Evolutionary conservation across 2,113 vertebrate species (phyloP).

Genomic region (Callithrix jacchus): DNA sequence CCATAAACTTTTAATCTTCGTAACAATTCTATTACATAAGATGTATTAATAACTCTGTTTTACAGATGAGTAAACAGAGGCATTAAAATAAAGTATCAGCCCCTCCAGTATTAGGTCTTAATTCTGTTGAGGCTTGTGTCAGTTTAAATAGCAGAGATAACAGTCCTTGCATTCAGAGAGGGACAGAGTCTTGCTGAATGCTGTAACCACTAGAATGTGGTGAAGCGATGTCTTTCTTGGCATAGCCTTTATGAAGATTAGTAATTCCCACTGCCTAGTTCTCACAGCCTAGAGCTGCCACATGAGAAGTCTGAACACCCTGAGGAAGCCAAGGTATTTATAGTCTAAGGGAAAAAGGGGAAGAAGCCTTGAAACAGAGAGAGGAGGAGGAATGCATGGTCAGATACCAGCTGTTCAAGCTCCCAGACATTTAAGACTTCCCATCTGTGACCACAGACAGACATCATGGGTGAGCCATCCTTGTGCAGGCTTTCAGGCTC

Average conservation of each 20-base stretch:
- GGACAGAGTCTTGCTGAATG: background rate
- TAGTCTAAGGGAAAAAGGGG: background rate
- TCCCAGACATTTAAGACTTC: background rate
- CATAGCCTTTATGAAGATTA: background rate
- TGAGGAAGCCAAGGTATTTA: accelerated
- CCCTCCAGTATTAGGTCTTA: background rate
- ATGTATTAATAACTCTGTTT: background rate
- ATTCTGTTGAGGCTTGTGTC: background rate
- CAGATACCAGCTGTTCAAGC: background rate
- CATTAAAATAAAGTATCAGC: background rate
- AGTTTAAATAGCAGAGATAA: background rate
- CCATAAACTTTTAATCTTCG: background rate
- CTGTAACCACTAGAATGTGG: background rate
- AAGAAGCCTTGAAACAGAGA: background rate
- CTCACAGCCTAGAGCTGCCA: background rate
- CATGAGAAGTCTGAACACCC: background rate
- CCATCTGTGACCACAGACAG: background rate
- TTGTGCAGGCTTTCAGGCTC: background rate
- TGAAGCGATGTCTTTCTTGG: background rate
- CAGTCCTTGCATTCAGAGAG: background rate
- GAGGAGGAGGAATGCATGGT: background rate
- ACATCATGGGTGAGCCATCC: background rate
- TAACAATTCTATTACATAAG: background rate
- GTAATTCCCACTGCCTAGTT: background rate
- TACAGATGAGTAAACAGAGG: background rate